These are phyloP conservation scores for Nanger granti DNA, from an alignment of 2,113 vertebrate genomes.

Conservation along the genomic window DNA sequence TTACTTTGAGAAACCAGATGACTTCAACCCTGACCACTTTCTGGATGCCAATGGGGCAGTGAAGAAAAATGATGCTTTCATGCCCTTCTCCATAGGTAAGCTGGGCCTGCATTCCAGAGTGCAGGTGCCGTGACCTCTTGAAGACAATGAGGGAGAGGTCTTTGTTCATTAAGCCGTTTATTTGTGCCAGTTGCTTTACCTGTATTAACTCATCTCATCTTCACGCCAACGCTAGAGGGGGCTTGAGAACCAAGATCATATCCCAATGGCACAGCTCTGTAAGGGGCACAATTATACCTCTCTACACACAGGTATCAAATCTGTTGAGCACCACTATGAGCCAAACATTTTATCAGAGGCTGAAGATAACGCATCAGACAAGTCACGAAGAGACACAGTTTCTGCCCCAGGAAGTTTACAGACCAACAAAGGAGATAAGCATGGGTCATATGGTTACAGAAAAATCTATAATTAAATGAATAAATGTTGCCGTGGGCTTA, in stretches of 20 bases:
- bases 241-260: not conserved
- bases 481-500: not conserved
- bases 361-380: not conserved
- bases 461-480: not conserved
- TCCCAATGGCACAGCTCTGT: not conserved
- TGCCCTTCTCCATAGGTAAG: constrained; percentile 72
- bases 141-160: not conserved
- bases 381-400: not conserved
- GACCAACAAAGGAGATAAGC: not conserved
- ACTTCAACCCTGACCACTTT: constrained; percentile 71
- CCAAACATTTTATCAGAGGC: not conserved
- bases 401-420: not conserved
- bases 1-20: constrained; percentile 61
- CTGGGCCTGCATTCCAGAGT: not conserved
- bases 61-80: constrained; percentile 67
- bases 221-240: accelerated
- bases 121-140: not conserved
- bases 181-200: not conserved
- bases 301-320: not conserved
- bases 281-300: not conserved
- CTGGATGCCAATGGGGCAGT: constrained; percentile 66
- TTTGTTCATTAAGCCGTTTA: not conserved
- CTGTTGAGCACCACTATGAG: not conserved
- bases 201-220: not conserved
- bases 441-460: not conserved